A percentile compares a stretch with the other conserved stretches of the same genome.
Evolutionary conservation across 2,797 vertebrate species (phyloP).

Genomic region (Sebastes alutus): DNA sequence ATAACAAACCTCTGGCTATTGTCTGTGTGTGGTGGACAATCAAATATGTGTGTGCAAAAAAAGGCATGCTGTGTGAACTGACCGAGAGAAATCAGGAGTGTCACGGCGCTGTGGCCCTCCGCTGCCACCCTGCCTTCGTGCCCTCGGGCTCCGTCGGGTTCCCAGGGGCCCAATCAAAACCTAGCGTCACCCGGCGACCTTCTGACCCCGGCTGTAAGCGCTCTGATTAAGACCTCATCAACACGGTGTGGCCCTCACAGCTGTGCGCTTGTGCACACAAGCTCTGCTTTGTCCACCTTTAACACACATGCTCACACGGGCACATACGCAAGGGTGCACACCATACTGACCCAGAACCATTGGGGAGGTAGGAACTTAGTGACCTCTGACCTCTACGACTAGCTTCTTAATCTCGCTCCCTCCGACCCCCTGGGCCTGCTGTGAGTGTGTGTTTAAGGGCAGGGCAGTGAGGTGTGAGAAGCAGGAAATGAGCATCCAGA

Average conservation of each 20-base stretch:
- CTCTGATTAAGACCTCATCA: slow-evolving; percentile 82
- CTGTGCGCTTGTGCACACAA: slow-evolving; percentile 58
- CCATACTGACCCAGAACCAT: slow-evolving; percentile 53
- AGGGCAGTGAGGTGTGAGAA: slow-evolving; percentile 72
- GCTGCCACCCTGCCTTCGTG: slow-evolving; percentile 49
- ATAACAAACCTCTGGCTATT: slow-evolving; percentile 65
- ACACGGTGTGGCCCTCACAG: slow-evolving; percentile 61
- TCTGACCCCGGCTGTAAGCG: slow-evolving; percentile 73
- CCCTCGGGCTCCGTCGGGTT: slow-evolving; percentile 59
- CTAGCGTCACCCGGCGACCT: slow-evolving; percentile 70
- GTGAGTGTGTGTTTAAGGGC: slow-evolving; percentile 30
- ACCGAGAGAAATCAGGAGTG: slow-evolving; percentile 61
- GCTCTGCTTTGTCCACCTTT: slow-evolving; percentile 65
- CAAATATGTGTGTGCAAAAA: slow-evolving; percentile 31
- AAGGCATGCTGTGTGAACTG: slow-evolving; percentile 50
- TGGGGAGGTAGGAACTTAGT: slow-evolving; percentile 46
- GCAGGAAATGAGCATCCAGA: slow-evolving; percentile 81
- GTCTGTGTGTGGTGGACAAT: slow-evolving; percentile 54
- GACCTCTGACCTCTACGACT: slow-evolving; percentile 63
- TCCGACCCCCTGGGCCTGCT: slow-evolving; percentile 23
- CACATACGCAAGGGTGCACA: slow-evolving; percentile 31
- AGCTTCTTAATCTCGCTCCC: slow-evolving; percentile 65
- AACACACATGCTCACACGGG: slow-evolving; percentile 23
- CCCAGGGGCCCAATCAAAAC: slow-evolving; percentile 77
- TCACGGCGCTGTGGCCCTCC: slow-evolving; percentile 28